A percentile compares a stretch with the other conserved stretches of the same genome.
phyloP scores from a whole-genome alignment of 1,140 invertebrate genomes.

The Frieseomelitta varia region DNA sequence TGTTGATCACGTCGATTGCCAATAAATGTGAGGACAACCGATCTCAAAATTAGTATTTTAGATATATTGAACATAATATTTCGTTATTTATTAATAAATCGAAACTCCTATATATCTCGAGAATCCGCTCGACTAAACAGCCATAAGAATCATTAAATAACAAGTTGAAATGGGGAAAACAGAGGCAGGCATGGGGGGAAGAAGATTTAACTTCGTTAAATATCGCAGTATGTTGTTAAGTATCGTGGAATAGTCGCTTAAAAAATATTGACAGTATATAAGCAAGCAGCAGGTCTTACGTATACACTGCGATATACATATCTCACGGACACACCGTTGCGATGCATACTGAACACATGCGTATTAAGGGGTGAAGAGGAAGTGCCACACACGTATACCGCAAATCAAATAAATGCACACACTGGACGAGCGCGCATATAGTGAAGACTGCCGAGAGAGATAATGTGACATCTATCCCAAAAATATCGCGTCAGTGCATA shows the following conservation, averaged over 20 bases:
- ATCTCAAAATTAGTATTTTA: conserved; percentile 41
- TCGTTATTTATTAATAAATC: conserved; percentile 28
- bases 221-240: conserved; percentile 58
- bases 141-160: neutral
- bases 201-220: conserved; percentile 52
- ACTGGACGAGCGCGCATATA: conserved; percentile 45
- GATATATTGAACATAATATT: conserved; percentile 18
- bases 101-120: neutral
- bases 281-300: conserved; percentile 44
- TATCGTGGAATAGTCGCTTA: conserved; percentile 51
- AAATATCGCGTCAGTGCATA: conserved; percentile 71
- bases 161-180: neutral
- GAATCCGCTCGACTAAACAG: conserved; percentile 15
- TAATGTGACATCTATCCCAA: conserved; percentile 76
- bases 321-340: conserved; percentile 37
- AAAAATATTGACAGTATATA: conserved; percentile 66
- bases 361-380: conserved; percentile 55
- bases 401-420: conserved; percentile 57
- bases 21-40: conserved; percentile 49
- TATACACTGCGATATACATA: conserved; percentile 36
- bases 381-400: conserved; percentile 43
- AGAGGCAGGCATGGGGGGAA: neutral
- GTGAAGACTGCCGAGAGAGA: conserved; percentile 51
- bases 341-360: conserved; percentile 46
- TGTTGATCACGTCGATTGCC: conserved; percentile 48